Percentiles rank a stretch among this genome's conserved stretches.
These are phyloP conservation scores for Nycticorax nycticorax DNA, from an alignment of 2,113 vertebrate genomes.

Conservation along the genomic window DNA sequence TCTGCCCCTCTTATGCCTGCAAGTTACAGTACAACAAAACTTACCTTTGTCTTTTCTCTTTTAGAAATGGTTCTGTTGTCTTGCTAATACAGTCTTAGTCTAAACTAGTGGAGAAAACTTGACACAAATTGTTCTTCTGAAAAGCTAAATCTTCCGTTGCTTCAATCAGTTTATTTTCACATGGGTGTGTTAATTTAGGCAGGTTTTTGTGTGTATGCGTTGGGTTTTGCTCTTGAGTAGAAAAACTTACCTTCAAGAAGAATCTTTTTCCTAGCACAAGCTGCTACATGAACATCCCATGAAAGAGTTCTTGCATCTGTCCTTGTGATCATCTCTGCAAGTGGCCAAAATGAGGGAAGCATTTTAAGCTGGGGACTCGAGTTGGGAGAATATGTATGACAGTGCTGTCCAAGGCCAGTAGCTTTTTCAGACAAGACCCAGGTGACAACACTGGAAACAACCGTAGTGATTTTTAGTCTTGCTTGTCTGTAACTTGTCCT, in stretches of 20 bases:
- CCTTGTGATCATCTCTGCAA: not conserved
- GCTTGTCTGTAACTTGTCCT: not conserved
- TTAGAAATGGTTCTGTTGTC: not conserved
- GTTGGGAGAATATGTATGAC: rapidly evolving
- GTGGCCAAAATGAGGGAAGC: rapidly evolving
- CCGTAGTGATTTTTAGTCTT: no score
- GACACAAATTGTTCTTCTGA: not conserved
- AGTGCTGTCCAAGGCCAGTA: not conserved
- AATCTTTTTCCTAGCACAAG: not conserved
- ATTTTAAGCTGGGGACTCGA: rapidly evolving
- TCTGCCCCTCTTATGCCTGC: rapidly evolving
- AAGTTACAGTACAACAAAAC: not conserved
- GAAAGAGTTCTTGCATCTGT: not conserved
- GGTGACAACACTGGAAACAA: rapidly evolving
- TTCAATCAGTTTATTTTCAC: not conserved
- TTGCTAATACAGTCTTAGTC: not conserved
- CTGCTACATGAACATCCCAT: rapidly evolving
- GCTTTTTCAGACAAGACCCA: not conserved
- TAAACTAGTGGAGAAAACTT: not conserved
- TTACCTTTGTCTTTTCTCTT: no score
- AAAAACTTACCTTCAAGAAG: not conserved
- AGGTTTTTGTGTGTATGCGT: rapidly evolving
- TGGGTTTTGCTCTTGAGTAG: rapidly evolving
- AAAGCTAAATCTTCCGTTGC: not conserved
- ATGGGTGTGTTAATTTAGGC: not conserved